Conservation (phyloP, 2,888 invertebrate genomes). For the Rhagonycha fulva region DNA sequence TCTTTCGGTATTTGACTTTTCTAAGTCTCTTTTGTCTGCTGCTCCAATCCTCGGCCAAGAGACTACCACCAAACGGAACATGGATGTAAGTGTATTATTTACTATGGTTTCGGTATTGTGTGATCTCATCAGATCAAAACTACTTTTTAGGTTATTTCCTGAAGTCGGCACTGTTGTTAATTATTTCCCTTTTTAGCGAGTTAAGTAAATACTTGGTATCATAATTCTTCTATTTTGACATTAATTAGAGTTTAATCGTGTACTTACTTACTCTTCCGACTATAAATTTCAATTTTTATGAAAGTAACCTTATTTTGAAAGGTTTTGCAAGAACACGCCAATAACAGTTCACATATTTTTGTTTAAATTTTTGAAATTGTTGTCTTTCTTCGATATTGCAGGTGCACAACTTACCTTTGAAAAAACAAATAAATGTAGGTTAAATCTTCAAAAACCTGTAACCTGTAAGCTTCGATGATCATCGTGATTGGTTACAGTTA, state of each 20-base stretch:
- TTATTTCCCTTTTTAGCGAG: not conserved
- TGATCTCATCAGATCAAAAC: not conserved
- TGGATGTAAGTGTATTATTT: constrained; percentile 33
- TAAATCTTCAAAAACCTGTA: not conserved
- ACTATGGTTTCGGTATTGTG: not conserved
- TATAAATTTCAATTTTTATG: constrained; percentile 22
- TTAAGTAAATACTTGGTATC: not conserved
- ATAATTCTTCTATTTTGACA: constrained; percentile 24
- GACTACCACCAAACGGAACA: constrained; percentile 31
- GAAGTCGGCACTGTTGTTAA: not conserved
- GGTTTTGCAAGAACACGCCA: constrained; percentile 19
- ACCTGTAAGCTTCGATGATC: not conserved
- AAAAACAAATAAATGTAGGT: not conserved
- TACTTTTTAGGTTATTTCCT: not conserved
- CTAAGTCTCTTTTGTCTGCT: constrained; percentile 15
- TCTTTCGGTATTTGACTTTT: constrained; percentile 12
- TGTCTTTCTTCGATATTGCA: not conserved
- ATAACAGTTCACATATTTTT: constrained; percentile 9
- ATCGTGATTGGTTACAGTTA: not conserved
- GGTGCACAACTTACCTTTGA: not conserved
- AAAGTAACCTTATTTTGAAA: constrained; percentile 19
- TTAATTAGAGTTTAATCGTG: constrained; percentile 29
- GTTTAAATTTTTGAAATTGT: constrained; percentile 14
- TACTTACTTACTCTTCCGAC: constrained; percentile 9
- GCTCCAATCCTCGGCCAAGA: constrained; percentile 19